Evolutionary conservation across 2,888 invertebrate genomes (phyloP).

Genomic region (Caenorhabditis macrosperma): DNA sequence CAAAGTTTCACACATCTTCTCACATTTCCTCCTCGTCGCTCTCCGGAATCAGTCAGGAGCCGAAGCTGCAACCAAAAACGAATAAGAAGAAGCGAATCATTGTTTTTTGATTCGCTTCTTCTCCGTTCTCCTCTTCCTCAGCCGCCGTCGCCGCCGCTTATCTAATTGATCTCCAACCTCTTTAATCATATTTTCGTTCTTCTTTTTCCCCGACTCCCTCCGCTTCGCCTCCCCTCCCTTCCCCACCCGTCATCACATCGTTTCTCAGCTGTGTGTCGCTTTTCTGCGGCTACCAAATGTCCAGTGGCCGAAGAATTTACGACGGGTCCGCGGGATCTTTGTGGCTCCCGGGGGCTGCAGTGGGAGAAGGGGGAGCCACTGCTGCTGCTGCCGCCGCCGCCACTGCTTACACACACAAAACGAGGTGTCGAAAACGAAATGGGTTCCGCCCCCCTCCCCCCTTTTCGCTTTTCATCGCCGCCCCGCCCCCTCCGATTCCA

Average conservation of each 20-base stretch:
- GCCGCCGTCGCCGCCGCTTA: too few species aligned
- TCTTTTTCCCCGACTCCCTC: neutral
- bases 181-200: slow-evolving; percentile 43
- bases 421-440: slow-evolving; percentile 57
- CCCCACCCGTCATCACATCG: neutral
- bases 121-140: too few species aligned
- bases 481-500: slow-evolving; percentile 29
- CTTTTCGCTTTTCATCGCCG: slow-evolving; percentile 1
- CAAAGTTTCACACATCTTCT: slow-evolving; percentile 23
- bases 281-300: slow-evolving; percentile 27
- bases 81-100: neutral
- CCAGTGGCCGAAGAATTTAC: slow-evolving; percentile 43
- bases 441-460: slow-evolving; percentile 24
- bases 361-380: slow-evolving; percentile 6
- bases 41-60: neutral
- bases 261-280: neutral
- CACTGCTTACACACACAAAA: slow-evolving; percentile 25
- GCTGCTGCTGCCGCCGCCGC: too few species aligned
- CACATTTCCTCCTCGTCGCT: neutral
- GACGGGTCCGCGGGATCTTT: slow-evolving; percentile 21
- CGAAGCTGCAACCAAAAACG: neutral
- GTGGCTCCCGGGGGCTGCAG: slow-evolving; percentile 10
- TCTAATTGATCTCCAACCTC: slow-evolving; percentile 49
- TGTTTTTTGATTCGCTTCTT: neutral
- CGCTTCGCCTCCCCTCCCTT: slow-evolving; percentile 12